Base-by-base conservation (phyloP, 1,140 invertebrate species). In the Pentalonia nigronervosa region DNA sequence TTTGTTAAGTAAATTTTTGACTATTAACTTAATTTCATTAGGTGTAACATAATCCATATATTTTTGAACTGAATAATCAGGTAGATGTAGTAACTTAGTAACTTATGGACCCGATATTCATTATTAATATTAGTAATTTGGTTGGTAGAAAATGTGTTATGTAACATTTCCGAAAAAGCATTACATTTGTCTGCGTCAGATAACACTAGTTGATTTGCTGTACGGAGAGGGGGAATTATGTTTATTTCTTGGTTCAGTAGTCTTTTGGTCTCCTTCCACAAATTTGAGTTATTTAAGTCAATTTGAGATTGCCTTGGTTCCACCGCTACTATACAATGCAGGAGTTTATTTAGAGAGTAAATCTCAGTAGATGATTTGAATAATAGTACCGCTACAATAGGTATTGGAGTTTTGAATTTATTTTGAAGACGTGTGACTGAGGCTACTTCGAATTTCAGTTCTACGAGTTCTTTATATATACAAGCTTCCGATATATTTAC, bases 381-480 rank as follows among this genome's bases (percentile, higher is more conserved):
- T 23, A 90, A 50, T 6, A 90, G 17, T 6, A 90, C 23, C 3
- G 53, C 89, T 6, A 90, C 53, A 14, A 90, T 90, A 30, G 53
- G 48, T 9, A 90, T 90, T 2, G 88, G 50, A 30, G 17, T 7
- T 41, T 90, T 90, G 14, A 56, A 90, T 23, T 17, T 7, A 23
- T 53, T 90, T 90, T 90, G n/a, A 1, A 90, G 21, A 20, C 50
- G 88, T 4, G 88, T 90, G 9, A 90, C 87, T 14, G 87, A 89
- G 17, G 21, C 7, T 36, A 90, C 25, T 23, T 36, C 7, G 20
- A 56, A 90, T 23, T 90, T 41, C 47, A 47, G 47, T 47, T 47
- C 47, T 47, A 47, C 47, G 47, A 47, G 47, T 47, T 67, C 30
- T 23, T 53, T 56, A 90, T 11, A 67, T 41, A 90, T 67, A 30